These are phyloP conservation scores for Graptemys geographica DNA, from an alignment of 2,797 vertebrate species.

Conservation along the genomic window DNA sequence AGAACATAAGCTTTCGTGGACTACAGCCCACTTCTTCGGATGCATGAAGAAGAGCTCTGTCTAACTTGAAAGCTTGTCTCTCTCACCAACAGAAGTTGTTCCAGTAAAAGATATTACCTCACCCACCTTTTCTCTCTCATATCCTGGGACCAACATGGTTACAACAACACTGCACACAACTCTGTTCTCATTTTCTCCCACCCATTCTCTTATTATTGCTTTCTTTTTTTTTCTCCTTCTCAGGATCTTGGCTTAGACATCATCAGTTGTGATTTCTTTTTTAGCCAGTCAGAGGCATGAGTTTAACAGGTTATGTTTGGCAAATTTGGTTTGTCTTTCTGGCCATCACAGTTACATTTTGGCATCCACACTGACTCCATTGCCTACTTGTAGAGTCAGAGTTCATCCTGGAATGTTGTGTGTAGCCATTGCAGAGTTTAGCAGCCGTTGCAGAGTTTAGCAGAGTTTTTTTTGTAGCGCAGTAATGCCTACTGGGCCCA, in stretches of 20 bases:
- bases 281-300: neutral
- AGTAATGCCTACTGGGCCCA: neutral
- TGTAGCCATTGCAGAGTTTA: neutral
- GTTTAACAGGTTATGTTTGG: conserved; percentile 30
- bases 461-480: neutral
- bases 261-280: neutral
- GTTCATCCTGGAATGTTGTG: neutral
- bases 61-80: neutral
- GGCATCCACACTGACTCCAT: conserved; percentile 8
- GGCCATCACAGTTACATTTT: conserved; percentile 15
- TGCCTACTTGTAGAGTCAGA: conserved; percentile 14
- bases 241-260: neutral
- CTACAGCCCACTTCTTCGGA: too few species aligned
- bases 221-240: neutral
- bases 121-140: too few species aligned
- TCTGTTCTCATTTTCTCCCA: neutral
- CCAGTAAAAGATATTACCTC: too few species aligned
- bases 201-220: neutral
- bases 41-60: neutral
- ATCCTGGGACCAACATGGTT: too few species aligned
- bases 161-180: too few species aligned
- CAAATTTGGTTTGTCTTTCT: conserved; percentile 29
- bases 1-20: too few species aligned
- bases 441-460: too few species aligned
- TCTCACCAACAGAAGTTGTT: too few species aligned